Percentiles rank a stretch among this genome's conserved stretches.
These are phyloP conservation scores for Ochropleura plecta DNA, from an alignment of 2,888 invertebrate species.

Conservation along the genomic window DNA sequence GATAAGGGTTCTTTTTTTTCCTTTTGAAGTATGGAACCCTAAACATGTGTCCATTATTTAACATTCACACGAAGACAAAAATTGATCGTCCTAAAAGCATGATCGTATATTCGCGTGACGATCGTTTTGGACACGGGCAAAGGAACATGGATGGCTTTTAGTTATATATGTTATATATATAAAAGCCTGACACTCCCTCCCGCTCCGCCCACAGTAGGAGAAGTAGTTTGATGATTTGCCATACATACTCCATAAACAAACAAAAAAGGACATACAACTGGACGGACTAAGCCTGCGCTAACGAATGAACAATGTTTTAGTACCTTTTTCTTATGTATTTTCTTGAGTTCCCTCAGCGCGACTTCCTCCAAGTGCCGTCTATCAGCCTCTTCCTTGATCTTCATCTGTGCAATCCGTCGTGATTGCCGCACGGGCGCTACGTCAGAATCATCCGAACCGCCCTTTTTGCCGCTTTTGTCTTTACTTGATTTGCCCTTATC, in stretches of 20 bases:
- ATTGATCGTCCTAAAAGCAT: neutral
- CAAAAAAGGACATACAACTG: too few relatives aligned
- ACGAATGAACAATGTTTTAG: too few relatives aligned
- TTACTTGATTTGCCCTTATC: constrained; percentile 58
- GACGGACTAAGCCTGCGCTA: too few relatives aligned
- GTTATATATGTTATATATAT: too few relatives aligned
- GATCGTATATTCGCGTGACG: neutral
- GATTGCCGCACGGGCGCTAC: constrained; percentile 93
- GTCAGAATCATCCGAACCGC: constrained; percentile 77
- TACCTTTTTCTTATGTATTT: constrained; percentile 90
- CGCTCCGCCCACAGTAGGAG: too few relatives aligned
- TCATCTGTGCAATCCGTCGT: constrained; percentile 96
- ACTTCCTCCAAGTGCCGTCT: constrained; percentile 94
- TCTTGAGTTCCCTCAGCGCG: constrained; percentile 92
- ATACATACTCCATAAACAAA: too few relatives aligned
- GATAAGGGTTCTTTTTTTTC: too few relatives aligned
- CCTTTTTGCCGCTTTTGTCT: constrained; percentile 60
- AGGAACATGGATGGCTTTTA: too few relatives aligned
- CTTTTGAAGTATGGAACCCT: too few relatives aligned
- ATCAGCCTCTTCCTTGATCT: constrained; percentile 96
- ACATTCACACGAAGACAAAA: neutral
- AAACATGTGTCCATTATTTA: neutral
- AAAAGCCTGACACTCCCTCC: too few relatives aligned
- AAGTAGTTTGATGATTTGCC: too few relatives aligned
- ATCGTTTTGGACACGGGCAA: too few relatives aligned